Percentiles rank a stretch among this genome's conserved stretches.
Evolutionary conservation across 2,888 invertebrate species (phyloP).

Genomic region (Erebia aethiops): DNA sequence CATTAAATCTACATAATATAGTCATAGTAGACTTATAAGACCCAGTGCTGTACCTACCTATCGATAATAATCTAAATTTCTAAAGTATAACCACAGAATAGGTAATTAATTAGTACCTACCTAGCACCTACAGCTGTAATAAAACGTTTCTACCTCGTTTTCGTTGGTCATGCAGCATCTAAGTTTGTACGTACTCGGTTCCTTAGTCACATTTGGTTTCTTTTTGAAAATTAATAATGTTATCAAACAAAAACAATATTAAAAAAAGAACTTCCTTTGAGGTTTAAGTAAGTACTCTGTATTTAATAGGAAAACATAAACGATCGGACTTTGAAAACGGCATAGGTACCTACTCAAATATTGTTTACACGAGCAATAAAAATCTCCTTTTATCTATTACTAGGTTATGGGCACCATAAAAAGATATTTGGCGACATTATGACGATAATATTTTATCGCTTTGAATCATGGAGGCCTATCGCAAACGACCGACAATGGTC

Average conservation of each 20-base stretch:
- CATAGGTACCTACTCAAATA: constrained; percentile 30
- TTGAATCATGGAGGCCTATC: background rate
- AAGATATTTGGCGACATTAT: constrained; percentile 32
- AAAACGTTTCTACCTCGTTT: too few relatives aligned
- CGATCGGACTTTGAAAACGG: constrained; percentile 32
- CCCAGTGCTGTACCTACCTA: too few relatives aligned
- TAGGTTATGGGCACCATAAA: constrained; percentile 35
- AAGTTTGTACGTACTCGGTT: too few relatives aligned
- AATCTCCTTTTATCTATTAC: constrained; percentile 32
- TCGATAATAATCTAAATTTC: too few relatives aligned
- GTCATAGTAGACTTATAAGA: too few relatives aligned
- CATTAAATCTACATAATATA: too few relatives aligned
- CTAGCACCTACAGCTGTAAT: too few relatives aligned
- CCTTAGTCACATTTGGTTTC: too few relatives aligned
- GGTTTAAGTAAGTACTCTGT: constrained; percentile 24
- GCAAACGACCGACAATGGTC: background rate
- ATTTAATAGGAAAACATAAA: constrained; percentile 36
- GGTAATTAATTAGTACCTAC: too few relatives aligned
- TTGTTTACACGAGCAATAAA: constrained; percentile 33
- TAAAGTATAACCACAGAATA: too few relatives aligned
- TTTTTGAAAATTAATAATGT: too few relatives aligned
- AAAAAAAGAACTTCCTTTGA: background rate
- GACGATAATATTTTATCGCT: constrained; percentile 6
- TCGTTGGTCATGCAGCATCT: too few relatives aligned
- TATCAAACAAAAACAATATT: background rate